Evolutionary conservation across 2,113 vertebrate species (phyloP).

Genomic region (Columbina picui): DNA sequence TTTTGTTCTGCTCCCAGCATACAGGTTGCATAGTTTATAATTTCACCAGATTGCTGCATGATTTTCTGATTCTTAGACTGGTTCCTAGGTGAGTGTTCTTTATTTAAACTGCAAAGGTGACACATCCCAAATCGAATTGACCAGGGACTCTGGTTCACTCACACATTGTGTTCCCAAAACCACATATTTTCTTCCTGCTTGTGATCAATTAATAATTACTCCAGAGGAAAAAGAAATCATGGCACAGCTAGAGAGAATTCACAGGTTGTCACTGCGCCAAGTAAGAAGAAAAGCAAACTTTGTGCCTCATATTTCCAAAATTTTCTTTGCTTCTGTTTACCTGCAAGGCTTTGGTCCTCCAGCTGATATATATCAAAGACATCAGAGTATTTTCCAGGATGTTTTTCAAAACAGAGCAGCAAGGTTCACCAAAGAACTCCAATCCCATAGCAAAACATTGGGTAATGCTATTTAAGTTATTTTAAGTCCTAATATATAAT

Average conservation of each 20-base stretch:
- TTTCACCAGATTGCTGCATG: neutral
- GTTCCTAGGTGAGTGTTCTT: neutral
- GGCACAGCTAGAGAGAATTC: neutral
- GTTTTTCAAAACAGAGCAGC: neutral
- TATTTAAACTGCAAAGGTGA: neutral
- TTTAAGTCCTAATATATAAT: neutral
- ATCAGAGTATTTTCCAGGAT: neutral
- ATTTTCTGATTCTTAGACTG: neutral
- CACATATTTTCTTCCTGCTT: neutral
- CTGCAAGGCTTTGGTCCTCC: neutral
- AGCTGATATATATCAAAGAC: neutral
- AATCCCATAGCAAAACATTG: neutral
- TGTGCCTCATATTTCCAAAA: neutral
- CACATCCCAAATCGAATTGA: neutral
- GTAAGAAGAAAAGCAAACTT: neutral
- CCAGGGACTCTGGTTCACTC: neutral
- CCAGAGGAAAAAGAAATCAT: neutral
- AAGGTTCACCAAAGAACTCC: neutral
- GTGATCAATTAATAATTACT: constrained; percentile 6
- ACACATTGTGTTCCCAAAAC: neutral
- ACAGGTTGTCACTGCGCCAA: neutral
- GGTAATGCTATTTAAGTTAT: accelerated
- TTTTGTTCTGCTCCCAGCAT: neutral
- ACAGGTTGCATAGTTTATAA: neutral
- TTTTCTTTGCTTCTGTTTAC: neutral